Evolutionary conservation across 2,888 invertebrate genomes (phyloP).

Genomic region (Hirtodrosophila confusa): DNA sequence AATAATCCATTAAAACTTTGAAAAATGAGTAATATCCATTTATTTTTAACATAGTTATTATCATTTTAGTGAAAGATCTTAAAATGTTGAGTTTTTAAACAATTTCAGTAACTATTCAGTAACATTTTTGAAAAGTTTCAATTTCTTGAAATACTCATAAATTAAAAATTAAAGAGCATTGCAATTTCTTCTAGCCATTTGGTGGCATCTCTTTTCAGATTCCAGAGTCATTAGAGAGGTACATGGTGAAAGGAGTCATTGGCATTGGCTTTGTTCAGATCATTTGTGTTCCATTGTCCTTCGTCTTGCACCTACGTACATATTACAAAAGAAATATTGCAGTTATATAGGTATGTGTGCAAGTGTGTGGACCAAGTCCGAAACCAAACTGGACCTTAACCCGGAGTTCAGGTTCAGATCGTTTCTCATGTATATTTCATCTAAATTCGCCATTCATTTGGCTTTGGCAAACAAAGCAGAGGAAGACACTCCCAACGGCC

Average conservation of each 20-base stretch:
- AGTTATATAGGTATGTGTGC: constrained; percentile 3
- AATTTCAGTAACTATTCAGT: too few species aligned
- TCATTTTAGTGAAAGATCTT: too few species aligned
- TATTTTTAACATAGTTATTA: too few species aligned
- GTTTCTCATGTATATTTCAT: constrained; percentile 55
- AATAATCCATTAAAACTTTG: too few species aligned
- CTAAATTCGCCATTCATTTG: constrained; percentile 67
- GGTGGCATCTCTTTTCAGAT: not conserved
- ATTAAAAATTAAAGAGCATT: constrained; percentile 6
- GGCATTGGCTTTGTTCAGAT: constrained; percentile 53
- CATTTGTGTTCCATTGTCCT: constrained; percentile 69
- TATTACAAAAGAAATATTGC: constrained; percentile 49
- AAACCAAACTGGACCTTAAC: constrained; percentile 15
- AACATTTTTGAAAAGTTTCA: too few species aligned
- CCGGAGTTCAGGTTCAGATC: constrained; percentile 36
- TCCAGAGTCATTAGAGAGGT: not conserved
- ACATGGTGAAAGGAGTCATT: constrained; percentile 34
- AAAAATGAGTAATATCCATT: too few species aligned
- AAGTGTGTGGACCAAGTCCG: constrained; percentile 10
- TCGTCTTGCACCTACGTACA: constrained; percentile 31
- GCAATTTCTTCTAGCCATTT: not conserved
- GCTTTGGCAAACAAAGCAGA: constrained; percentile 55
- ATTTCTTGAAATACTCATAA: too few species aligned
- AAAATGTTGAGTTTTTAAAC: too few species aligned
- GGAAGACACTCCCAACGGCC: constrained; percentile 38